Evolutionary conservation across 2,113 vertebrate genomes (phyloP), one percentile per base, ranked within the genome.

Genomic region (Catharus bicknelli): DNA sequence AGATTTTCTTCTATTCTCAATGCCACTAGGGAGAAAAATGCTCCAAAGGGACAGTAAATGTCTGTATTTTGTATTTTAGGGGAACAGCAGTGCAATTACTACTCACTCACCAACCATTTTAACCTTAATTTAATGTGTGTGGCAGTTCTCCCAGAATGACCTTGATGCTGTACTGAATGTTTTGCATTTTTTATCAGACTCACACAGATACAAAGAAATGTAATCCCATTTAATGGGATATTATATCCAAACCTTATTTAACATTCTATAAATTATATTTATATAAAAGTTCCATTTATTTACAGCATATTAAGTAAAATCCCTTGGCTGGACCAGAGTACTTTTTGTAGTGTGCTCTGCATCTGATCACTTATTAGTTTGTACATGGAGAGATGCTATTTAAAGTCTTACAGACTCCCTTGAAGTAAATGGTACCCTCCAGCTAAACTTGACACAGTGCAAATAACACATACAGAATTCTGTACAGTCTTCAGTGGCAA

Each of bases 351-450:
- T 63, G 70, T 1, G 1, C 76, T 70, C 83, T 72, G 62, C 78
- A 75, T 92, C 93, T 97, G 86, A 96, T 94, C 96, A 86, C 86
- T 97, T 96, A 97, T 97, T 97, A 97, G 94, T 94, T 90, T 96
- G 95, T 96, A 97, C 94, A 69, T 91, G 90, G 88, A 96, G 84
- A 88, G 89, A 90, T 73, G 90, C 95, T 96, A 97, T 97, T 97
- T 97, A 97, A 90, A 96, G 95, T 79, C 88, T 93, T 96, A 94
- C 81, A 77, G 91, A 74, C 58, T 93, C 75, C 69, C 96, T 98
- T 97, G 96, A 97, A 97, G 96, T 96, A 95, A 98, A 97, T 97
- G 97, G 95, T 97, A 79, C 95, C 97, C 96, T 91, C 86, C 96
- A 95, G 96, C 96, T 97, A 97, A 94, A 97, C 94, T 95, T 96